Evolutionary conservation across 2,797 vertebrate genomes (phyloP).

Genomic region (Ctenochaetus hawaiiensis): DNA sequence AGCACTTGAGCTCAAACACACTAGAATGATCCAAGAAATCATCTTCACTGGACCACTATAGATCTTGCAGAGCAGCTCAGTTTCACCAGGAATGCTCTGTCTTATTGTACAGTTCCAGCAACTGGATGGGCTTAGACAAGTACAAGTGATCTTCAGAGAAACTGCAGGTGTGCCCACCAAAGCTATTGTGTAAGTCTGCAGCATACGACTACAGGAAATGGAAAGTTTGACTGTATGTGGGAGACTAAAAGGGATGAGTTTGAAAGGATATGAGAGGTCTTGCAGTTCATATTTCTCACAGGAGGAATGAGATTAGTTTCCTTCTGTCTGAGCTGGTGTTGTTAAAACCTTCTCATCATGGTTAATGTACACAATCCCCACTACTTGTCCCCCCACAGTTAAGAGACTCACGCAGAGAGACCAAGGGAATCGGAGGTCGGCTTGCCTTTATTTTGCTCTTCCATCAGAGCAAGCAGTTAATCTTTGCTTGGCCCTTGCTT

Average conservation of each 20-base stretch:
- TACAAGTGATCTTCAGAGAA: conserved; percentile 41
- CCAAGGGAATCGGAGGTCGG: conserved; percentile 68
- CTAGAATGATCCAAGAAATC: conserved; percentile 41
- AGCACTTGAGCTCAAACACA: conserved; percentile 36
- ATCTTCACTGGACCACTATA: conserved; percentile 12
- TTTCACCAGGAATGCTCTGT: conserved; percentile 32
- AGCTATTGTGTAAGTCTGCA: conserved; percentile 27
- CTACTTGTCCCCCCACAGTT: conserved; percentile 45
- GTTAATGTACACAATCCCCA: conserved; percentile 63
- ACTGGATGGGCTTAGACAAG: conserved; percentile 27
- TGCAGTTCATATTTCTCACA: conserved; percentile 42
- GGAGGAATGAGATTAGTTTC: conserved; percentile 45
- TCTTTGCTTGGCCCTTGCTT: conserved; percentile 79
- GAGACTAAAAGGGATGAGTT: conserved; percentile 48
- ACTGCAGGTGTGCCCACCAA: conserved; percentile 23
- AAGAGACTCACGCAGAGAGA: conserved; percentile 69
- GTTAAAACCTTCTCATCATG: conserved; percentile 67
- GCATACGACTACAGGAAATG: conserved; percentile 23
- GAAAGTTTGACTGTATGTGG: conserved; percentile 39
- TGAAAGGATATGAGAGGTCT: conserved; percentile 55
- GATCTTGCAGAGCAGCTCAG: conserved; percentile 28
- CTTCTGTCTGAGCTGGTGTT: conserved; percentile 30
- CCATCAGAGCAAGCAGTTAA: conserved; percentile 80
- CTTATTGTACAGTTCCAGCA: conserved; percentile 26
- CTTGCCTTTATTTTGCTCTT: conserved; percentile 72